These are phyloP conservation scores for Dromococcyx pavoninus DNA, from an alignment of 2,797 vertebrate genomes.

Conservation along the genomic window DNA sequence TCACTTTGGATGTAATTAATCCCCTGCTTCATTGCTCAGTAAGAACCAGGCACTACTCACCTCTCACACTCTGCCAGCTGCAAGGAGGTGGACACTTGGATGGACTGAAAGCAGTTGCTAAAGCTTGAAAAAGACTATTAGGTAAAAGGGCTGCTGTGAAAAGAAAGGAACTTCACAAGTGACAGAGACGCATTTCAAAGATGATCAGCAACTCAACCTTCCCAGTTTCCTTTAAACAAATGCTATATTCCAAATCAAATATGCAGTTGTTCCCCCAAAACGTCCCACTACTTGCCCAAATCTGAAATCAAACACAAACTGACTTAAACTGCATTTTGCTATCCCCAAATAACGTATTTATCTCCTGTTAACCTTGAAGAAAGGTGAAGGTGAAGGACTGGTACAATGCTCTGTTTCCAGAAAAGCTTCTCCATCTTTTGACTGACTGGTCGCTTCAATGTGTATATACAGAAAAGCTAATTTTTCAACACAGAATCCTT, in stretches of 20 bases:
- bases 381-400: neutral
- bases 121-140: neutral
- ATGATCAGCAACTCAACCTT: neutral
- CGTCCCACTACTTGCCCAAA: neutral
- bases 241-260: neutral
- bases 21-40: neutral
- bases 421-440: neutral
- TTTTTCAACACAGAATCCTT: neutral
- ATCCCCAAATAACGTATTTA: neutral
- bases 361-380: neutral
- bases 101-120: neutral
- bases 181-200: neutral
- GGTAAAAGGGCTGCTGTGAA: neutral
- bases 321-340: neutral
- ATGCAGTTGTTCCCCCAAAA: too few relatives aligned
- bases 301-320: neutral
- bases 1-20: neutral
- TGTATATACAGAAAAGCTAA: neutral
- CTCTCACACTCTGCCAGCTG: fast-evolving
- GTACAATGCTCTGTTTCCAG: neutral
- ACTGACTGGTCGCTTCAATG: neutral
- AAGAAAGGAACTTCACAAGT: neutral
- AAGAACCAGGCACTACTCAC: neutral
- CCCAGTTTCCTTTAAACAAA: neutral
- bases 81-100: neutral